Evolutionary conservation across 2,797 vertebrate species (phyloP).

Genomic region (Calcarius lapponicus): DNA sequence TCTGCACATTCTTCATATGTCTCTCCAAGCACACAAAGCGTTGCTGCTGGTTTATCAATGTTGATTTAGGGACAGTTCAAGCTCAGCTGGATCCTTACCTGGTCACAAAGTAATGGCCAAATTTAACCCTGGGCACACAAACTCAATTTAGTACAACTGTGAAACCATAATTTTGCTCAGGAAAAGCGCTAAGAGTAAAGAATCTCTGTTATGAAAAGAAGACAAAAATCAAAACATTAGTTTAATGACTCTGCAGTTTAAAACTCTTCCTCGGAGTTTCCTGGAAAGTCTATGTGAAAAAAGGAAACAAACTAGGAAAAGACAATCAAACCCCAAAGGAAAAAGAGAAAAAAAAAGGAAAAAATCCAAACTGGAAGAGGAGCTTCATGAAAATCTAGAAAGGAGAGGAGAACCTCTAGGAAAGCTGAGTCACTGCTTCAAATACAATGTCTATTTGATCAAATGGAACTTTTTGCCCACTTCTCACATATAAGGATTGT

Average conservation of each 20-base stretch:
- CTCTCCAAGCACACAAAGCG: background rate
- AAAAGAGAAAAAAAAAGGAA: background rate
- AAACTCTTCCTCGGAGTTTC: background rate
- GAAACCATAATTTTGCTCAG: background rate
- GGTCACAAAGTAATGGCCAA: background rate
- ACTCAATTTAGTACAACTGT: background rate
- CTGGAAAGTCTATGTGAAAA: background rate
- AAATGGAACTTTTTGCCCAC: background rate
- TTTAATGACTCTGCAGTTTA: background rate
- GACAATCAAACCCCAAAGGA: fast-evolving
- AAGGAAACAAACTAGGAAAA: background rate
- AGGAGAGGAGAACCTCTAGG: background rate
- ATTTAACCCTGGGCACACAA: background rate
- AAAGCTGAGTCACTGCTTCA: background rate
- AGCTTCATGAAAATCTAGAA: background rate
- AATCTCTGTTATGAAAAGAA: background rate
- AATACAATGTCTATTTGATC: background rate
- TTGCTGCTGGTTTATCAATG: background rate
- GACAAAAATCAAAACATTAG: background rate
- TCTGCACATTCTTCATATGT: background rate
- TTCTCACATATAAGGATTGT: background rate
- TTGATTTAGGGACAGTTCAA: background rate
- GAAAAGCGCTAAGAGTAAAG: background rate
- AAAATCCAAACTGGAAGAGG: background rate
- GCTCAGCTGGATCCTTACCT: background rate